Percentiles rank a stretch among this genome's conserved stretches.
Evolutionary conservation across 1,140 invertebrate species (phyloP).

Genomic region (Penaeus chinensis): DNA sequence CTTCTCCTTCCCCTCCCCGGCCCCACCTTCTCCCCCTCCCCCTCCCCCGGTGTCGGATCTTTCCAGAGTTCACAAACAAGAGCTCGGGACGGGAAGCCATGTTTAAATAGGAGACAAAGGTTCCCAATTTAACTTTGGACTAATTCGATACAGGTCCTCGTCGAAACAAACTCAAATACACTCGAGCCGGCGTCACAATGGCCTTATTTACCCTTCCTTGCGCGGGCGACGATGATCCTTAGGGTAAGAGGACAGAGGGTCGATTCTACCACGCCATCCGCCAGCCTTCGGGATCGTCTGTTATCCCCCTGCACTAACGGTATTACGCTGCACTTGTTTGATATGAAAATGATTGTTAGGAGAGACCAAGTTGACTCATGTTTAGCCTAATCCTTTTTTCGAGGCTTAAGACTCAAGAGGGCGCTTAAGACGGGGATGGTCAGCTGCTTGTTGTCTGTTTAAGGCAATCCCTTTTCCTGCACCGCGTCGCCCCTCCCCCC

Average conservation of each 20-base stretch:
- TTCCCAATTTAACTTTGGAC: constrained; percentile 61
- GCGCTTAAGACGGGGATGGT: constrained; percentile 18
- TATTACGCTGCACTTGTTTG: constrained; percentile 61
- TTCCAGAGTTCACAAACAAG: constrained; percentile 56
- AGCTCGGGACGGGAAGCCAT: constrained; percentile 56
- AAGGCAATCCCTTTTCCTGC: neutral
- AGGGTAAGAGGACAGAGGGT: neutral
- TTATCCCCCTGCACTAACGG: constrained; percentile 22
- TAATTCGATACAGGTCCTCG: constrained; percentile 59
- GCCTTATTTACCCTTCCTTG: neutral
- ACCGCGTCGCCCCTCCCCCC: too few relatives aligned
- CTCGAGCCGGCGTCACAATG: constrained; percentile 27
- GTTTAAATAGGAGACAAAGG: constrained; percentile 62
- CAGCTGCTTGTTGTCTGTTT: neutral
- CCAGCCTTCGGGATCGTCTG: neutral
- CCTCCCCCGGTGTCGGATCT: constrained; percentile 37
- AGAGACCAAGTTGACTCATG: constrained; percentile 56
- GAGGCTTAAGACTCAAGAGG: constrained; percentile 16
- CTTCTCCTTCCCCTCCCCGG: neutral
- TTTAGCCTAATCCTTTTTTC: constrained; percentile 58
- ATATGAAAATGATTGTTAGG: constrained; percentile 63
- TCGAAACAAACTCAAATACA: constrained; percentile 62
- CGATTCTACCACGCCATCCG: constrained; percentile 1
- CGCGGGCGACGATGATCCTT: neutral
- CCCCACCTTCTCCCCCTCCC: neutral